Percentiles rank a stretch among this genome's conserved stretches.
Evolutionary conservation across 2,888 invertebrate genomes (phyloP).

Genomic region (Lasiommata megera): DNA sequence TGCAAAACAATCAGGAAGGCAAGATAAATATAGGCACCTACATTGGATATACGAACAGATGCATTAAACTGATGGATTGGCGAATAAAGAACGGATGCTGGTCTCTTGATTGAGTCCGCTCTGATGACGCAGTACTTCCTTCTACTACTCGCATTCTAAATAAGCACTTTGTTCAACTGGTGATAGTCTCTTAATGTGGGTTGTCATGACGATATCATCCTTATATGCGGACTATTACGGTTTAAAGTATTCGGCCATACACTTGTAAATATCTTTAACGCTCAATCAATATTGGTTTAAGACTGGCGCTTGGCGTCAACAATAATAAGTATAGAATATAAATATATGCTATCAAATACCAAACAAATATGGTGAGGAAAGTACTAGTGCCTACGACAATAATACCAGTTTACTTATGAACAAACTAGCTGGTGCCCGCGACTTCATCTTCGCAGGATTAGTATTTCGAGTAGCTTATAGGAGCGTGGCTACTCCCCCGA

Average conservation of each 20-base stretch:
- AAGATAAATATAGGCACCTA: too few relatives aligned
- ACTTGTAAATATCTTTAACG: background rate
- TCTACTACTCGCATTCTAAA: slow-evolving; percentile 22
- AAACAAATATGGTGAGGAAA: too few relatives aligned
- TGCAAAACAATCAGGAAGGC: too few relatives aligned
- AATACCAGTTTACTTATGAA: too few relatives aligned
- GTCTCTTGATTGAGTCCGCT: slow-evolving; percentile 34
- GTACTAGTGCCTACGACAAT: too few relatives aligned
- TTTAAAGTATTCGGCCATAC: background rate
- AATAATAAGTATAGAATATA: background rate
- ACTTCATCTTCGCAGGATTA: too few relatives aligned
- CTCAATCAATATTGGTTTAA: background rate
- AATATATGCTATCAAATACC: too few relatives aligned
- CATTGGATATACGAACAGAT: too few relatives aligned
- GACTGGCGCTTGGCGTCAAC: background rate
- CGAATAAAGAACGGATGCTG: slow-evolving; percentile 49
- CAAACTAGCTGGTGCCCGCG: too few relatives aligned
- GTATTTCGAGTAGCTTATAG: too few relatives aligned
- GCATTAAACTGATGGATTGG: slow-evolving; percentile 56
- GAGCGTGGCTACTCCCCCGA: too few relatives aligned
- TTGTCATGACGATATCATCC: background rate
- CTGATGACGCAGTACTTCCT: slow-evolving; percentile 36
- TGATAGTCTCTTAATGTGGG: background rate
- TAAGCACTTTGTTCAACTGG: slow-evolving; percentile 6
- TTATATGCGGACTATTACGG: background rate